Conservation (phyloP, 2,888 invertebrate genomes). For the Zeuzera pyrina region DNA sequence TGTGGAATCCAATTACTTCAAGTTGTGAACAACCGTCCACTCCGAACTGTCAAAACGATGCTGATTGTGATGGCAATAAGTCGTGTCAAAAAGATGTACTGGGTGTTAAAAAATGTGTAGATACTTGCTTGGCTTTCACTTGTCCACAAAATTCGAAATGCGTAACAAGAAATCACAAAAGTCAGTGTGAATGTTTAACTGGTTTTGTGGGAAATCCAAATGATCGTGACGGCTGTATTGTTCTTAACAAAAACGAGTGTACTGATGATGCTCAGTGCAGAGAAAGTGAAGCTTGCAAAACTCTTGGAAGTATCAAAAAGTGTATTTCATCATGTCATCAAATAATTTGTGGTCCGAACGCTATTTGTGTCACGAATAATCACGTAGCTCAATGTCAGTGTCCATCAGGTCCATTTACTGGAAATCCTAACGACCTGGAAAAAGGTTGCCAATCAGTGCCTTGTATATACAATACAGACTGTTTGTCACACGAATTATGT, state of each 20-base stretch:
- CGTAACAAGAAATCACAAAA: constrained; percentile 79
- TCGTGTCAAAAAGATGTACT: constrained; percentile 88
- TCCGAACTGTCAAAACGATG: constrained; percentile 82
- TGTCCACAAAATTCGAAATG: constrained; percentile 90
- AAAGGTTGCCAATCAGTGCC: constrained; percentile 86
- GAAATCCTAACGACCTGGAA: constrained; percentile 84
- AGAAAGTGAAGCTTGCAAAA: constrained; percentile 85
- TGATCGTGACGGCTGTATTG: constrained; percentile 88
- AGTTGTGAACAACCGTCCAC: constrained; percentile 89
- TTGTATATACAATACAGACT: constrained; percentile 90
- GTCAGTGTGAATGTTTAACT: constrained; percentile 86
- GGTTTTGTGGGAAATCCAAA: constrained; percentile 93
- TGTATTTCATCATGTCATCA: constrained; percentile 86
- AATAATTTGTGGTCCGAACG: constrained; percentile 86
- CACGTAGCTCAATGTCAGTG: constrained; percentile 93
- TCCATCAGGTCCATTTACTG: constrained; percentile 88
- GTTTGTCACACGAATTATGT: constrained; percentile 84
- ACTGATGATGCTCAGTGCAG: constrained; percentile 85
- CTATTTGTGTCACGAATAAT: constrained; percentile 90
- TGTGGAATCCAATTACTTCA: constrained; percentile 88
- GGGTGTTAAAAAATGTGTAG: constrained; percentile 86
- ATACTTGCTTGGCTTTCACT: constrained; percentile 85
- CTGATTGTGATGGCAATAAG: constrained; percentile 79
- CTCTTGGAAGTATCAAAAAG: constrained; percentile 72
- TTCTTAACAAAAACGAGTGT: constrained; percentile 82